Base-by-base conservation (phyloP, 2,888 invertebrate species). In the Caenorhabditis japonica region DNA sequence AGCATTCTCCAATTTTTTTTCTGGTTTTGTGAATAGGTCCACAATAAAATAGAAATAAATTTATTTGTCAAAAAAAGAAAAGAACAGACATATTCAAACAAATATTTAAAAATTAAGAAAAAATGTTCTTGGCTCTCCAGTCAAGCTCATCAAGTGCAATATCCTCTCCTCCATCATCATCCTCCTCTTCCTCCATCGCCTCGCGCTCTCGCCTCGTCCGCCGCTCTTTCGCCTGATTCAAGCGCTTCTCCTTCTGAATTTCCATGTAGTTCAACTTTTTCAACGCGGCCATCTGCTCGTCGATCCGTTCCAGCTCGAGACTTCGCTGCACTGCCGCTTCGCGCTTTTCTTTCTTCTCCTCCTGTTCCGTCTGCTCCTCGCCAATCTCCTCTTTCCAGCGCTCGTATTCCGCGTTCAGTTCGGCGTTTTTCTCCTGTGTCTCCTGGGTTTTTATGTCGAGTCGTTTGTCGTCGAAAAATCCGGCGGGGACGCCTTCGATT, bases 381-480 rank as follows among this genome's bases (percentile, higher is more conserved):
- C 69, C 61, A n/a, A 75, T 75, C 38, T 75, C 75, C 15, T 75
- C 59, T 27, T 62, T 62, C 61, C 56, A 70, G 8, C 61, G 33
- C 17, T 74, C 70, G 49, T 52, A 76, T 53, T 76, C 73, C 0
- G 47, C 58, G 21, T 73, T 73, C 0, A 73, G 43, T 30, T 61
- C 51, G 12, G 61, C 72, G 17, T 70, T 74, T 39, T 59, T 66
- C 30, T 66, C 70, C 4, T 53, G 55, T 23, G 73, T 64, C 30
- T 74, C 76, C 34, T 19, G n/a, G 1, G 73, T 61, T 51, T 76
- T 73, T n/a, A 58, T 66, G 43, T 82, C 80, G 53, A 75, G 56
- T 27, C 73, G 64, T 59, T 80, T 81, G 43, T 82, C 81, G 36
- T 82, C 82, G 70, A 82, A 82, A 60, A 82, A 82, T 27, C 81